Evolutionary conservation across 2,113 vertebrate species (phyloP), one percentile per base, ranked within the genome.

Genomic region (Pyrgilauda ruficollis): DNA sequence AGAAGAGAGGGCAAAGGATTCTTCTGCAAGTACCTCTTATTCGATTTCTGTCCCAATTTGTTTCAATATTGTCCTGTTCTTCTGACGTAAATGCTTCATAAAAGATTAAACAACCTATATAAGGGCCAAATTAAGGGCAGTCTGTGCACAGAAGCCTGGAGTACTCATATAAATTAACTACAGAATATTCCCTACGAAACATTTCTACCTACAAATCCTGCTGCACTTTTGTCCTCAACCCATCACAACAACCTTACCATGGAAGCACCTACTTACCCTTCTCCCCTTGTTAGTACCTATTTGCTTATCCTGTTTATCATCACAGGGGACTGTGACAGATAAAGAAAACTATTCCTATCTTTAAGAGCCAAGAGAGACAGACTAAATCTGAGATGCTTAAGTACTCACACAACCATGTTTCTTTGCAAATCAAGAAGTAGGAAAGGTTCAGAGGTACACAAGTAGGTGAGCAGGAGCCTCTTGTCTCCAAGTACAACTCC

Each of bases 401-500:
- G 21, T 9, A 50, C 16, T 44, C 53, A 11, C 6, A 31, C 11
- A 31, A 37, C 35, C 7, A 3, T 0, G 4, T 37, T 58, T 39
- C 72, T 53, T 23, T 22, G 24, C 37, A 67, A 76, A 33, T 33
- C 33, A 10, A 30, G 55, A 13, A 24, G 56, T 0, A 63, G 47
- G 4, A 33, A 21, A 52, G 16, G 39, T 10, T 83, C 68, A 49
- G 55, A 72, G 49, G 31, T 3, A 9, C 41, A 24, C 35, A 1
- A 3, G 35, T 8, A 18, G 26, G 5, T 9, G 52, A 43, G 66
- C 11, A 73, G 80, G n/a, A 76, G 14, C 7, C 28, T 72, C 3
- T 0, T 11, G 21, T 4, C 26, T 46, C 72, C 9, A 49, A 49
- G 11, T 3, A 13, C 0, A 0, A 4, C 15, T 41, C 33, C 49